phyloP scores from a whole-genome alignment of 2,113 vertebrate species.

The Himantopus leucocephalus region DNA sequence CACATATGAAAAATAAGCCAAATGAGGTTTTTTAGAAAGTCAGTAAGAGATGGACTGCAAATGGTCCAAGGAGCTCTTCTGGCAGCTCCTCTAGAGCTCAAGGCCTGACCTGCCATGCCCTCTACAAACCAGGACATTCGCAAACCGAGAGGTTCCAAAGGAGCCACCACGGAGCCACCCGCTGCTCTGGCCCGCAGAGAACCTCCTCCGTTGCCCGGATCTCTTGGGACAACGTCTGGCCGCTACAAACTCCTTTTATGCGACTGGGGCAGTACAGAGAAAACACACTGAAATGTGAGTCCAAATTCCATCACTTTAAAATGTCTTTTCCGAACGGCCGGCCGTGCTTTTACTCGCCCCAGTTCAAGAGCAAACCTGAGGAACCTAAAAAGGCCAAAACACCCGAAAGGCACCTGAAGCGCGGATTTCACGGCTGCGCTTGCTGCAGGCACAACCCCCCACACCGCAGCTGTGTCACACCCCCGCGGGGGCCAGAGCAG shows the following conservation, averaged over 20 bases:
- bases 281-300: background rate
- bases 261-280: background rate
- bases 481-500: too few species aligned
- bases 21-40: background rate
- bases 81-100: background rate
- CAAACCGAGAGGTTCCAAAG: background rate
- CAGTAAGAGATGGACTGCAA: background rate
- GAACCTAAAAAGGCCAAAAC: background rate
- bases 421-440: background rate
- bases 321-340: too few species aligned
- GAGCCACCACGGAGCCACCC: too few species aligned
- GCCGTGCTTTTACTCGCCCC: fast-evolving
- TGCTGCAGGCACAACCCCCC: background rate
- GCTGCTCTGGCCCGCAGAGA: background rate
- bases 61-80: background rate
- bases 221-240: background rate
- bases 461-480: too few species aligned
- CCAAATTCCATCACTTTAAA: background rate
- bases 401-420: too few species aligned
- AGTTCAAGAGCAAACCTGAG: background rate
- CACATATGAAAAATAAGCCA: background rate
- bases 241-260: too few species aligned
- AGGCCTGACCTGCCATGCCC: background rate
- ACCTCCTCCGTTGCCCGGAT: fast-evolving
- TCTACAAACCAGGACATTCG: background rate